Percentiles rank a stretch among this genome's conserved stretches.
phyloP scores from a whole-genome alignment of 2,797 vertebrate species.

The Alauda arvensis region DNA sequence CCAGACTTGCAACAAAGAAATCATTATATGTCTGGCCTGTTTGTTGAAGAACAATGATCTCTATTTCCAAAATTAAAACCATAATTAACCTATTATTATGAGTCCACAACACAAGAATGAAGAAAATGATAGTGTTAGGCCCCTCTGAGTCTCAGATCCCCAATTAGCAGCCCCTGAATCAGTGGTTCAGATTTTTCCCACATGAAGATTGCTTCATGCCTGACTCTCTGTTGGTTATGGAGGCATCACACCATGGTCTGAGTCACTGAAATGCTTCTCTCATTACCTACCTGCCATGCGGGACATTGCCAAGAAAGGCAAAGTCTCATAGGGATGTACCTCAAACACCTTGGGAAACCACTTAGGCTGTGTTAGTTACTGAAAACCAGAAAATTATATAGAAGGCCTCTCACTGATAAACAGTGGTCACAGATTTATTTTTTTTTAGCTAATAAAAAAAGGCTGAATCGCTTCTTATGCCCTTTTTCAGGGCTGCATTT shows the following conservation, averaged over 20 bases:
- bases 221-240: neutral
- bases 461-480: neutral
- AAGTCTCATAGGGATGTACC: neutral
- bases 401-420: neutral
- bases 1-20: conserved; percentile 52
- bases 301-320: neutral
- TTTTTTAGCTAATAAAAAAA: neutral
- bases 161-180: neutral
- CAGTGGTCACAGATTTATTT: neutral
- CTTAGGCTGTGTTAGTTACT: neutral
- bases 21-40: conserved; percentile 22
- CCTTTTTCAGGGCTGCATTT: neutral
- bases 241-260: neutral
- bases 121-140: conserved; percentile 37
- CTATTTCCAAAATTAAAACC: conserved; percentile 42
- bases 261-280: neutral
- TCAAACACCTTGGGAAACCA: neutral
- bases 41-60: conserved; percentile 23
- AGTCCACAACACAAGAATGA: conserved; percentile 36
- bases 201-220: neutral
- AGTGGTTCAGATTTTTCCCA: conserved; percentile 5
- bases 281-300: neutral
- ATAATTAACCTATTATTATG: conserved; percentile 38
- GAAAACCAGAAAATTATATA: neutral
- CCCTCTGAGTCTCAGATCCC: conserved; percentile 13